Evolutionary conservation across 2,113 vertebrate species (phyloP).

Genomic region (Cettia cetti): DNA sequence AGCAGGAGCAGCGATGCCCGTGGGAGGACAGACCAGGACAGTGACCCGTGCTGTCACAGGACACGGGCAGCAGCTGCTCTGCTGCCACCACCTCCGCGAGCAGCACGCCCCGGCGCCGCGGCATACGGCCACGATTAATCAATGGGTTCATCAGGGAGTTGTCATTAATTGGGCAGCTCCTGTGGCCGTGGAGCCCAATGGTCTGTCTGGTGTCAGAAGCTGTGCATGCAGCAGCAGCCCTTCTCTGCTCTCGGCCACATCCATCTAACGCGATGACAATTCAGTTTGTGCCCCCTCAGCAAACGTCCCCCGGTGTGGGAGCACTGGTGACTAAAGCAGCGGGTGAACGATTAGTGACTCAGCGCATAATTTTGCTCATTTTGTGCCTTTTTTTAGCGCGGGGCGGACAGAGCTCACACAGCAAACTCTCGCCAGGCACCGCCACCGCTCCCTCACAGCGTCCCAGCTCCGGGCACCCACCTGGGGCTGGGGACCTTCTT

Average conservation of each 20-base stretch:
- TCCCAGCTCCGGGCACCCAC: background rate
- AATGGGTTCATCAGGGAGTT: background rate
- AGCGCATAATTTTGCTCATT: constrained; percentile 50
- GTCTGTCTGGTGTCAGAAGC: background rate
- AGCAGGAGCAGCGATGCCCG: background rate
- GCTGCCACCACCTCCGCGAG: background rate
- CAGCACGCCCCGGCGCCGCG: background rate
- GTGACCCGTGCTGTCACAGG: background rate
- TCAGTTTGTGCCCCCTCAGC: constrained; percentile 9
- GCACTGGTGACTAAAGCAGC: constrained; percentile 44
- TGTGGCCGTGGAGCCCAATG: background rate
- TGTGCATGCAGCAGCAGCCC: background rate
- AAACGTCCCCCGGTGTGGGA: constrained; percentile 25
- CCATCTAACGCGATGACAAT: background rate
- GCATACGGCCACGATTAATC: background rate
- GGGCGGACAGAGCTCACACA: background rate
- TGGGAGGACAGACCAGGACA: background rate
- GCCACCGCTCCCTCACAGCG: background rate
- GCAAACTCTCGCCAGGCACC: background rate
- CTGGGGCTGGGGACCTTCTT: background rate
- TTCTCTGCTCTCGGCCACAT: background rate
- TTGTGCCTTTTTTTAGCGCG: constrained; percentile 27
- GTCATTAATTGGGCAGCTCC: constrained; percentile 15
- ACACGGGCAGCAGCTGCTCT: background rate
- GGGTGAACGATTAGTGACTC: constrained; percentile 60